Conservation (phyloP, 2,797 vertebrate species). For the Hybognathus amarus region DNA sequence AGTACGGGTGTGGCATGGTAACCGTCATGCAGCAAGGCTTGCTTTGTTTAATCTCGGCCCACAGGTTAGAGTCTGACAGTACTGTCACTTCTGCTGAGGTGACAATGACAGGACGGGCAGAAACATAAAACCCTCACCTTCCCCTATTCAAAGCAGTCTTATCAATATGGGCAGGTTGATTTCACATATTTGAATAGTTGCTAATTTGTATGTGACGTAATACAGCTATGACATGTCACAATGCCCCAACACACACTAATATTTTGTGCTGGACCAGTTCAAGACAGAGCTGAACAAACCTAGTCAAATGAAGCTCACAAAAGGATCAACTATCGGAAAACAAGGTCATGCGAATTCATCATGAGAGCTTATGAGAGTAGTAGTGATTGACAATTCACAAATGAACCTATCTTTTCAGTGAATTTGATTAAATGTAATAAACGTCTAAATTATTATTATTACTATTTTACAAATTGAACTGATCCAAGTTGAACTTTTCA, state of each 20-base stretch:
- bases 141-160: slow-evolving; percentile 31
- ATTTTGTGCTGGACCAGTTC: slow-evolving; percentile 11
- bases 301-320: slow-evolving; percentile 33
- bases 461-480: neutral
- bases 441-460: neutral
- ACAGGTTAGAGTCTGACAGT: slow-evolving; percentile 18
- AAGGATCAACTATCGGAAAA: slow-evolving; percentile 18
- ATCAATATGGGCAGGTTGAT: neutral
- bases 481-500: neutral
- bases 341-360: neutral
- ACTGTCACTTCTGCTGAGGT: slow-evolving; percentile 30
- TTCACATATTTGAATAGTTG: slow-evolving; percentile 23
- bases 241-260: neutral
- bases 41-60: slow-evolving; percentile 61
- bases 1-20: slow-evolving; percentile 65
- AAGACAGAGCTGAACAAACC: slow-evolving; percentile 25
- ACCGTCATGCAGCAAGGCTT: slow-evolving; percentile 61
- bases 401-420: neutral
- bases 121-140: neutral
- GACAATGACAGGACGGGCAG: neutral
- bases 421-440: neutral
- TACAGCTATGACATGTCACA: neutral
- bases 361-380: neutral
- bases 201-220: slow-evolving; percentile 22
- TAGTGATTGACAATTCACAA: neutral